A percentile compares a stretch with the other conserved stretches of the same genome.
phyloP scores from a whole-genome alignment of 2,888 invertebrate species.

The Hartigia nigra region DNA sequence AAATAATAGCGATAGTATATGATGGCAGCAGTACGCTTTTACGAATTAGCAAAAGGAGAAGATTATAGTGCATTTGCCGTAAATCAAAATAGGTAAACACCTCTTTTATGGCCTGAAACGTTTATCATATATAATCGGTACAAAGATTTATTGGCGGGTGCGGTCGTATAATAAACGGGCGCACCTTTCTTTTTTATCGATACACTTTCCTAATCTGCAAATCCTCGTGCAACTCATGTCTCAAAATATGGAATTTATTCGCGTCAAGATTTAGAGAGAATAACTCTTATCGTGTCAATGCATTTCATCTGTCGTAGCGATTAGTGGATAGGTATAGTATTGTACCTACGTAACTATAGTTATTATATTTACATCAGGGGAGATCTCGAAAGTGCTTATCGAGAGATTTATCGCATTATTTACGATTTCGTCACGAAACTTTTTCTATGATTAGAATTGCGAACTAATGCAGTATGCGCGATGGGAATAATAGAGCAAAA shows the following conservation, averaged over 20 bases:
- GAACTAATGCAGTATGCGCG: background rate
- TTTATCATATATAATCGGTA: background rate
- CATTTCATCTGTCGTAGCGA: background rate
- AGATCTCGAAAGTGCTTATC: background rate
- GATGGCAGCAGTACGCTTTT: background rate
- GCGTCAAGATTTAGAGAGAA: background rate
- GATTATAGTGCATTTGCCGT: background rate
- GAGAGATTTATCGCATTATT: background rate
- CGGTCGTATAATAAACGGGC: background rate
- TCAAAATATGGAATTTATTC: background rate
- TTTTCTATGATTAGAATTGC: background rate
- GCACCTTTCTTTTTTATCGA: background rate
- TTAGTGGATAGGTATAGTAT: background rate
- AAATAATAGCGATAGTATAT: slow-evolving; percentile 10
- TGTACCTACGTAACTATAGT: background rate
- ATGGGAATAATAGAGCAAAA: background rate
- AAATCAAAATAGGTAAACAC: background rate
- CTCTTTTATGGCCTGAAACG: background rate
- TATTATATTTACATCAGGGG: background rate
- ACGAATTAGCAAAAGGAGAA: background rate
- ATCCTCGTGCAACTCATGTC: background rate
- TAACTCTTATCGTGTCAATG: background rate
- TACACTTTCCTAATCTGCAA: background rate
- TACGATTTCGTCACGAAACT: background rate
- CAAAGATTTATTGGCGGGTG: background rate